Evolutionary conservation across 2,113 vertebrate species (phyloP).

Genomic region (Paratilapia polleni): DNA sequence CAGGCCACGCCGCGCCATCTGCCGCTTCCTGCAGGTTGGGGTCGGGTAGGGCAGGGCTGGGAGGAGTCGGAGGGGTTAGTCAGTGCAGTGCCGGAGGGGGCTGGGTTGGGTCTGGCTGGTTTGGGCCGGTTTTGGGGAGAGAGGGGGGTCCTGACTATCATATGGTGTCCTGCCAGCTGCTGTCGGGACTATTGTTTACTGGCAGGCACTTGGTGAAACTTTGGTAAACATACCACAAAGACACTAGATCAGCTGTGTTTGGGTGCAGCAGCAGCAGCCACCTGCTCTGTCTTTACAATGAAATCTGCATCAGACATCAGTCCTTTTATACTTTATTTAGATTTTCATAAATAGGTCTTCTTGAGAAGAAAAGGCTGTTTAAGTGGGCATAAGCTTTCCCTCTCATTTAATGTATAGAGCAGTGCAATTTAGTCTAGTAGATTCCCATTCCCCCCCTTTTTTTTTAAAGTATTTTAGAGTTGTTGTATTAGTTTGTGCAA

Average conservation of each 20-base stretch:
- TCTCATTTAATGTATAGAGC: background rate
- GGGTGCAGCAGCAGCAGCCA: slow-evolving; percentile 18
- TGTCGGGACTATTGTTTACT: slow-evolving; percentile 55
- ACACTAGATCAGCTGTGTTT: slow-evolving; percentile 2
- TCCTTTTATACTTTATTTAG: background rate
- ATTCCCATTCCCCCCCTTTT: background rate
- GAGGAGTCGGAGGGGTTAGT: slow-evolving; percentile 15
- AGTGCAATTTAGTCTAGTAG: background rate
- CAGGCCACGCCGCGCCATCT: slow-evolving; percentile 77
- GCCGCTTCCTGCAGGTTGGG: slow-evolving; percentile 69
- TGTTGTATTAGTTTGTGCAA: background rate
- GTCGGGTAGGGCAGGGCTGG: slow-evolving; percentile 32
- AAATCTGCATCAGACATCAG: background rate
- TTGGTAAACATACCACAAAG: slow-evolving; percentile 51
- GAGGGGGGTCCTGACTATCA: slow-evolving; percentile 40
- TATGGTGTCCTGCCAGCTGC: slow-evolving; percentile 74
- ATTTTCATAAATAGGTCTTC: background rate
- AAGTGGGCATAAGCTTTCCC: background rate
- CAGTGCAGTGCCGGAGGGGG: slow-evolving; percentile 3
- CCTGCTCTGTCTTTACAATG: slow-evolving; percentile 24
- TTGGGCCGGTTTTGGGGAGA: slow-evolving; percentile 41
- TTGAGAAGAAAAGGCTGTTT: background rate
- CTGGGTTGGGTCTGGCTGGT: slow-evolving; percentile 22
- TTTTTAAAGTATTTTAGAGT: background rate
- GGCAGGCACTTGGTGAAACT: slow-evolving; percentile 59